Conservation (phyloP, 2,888 invertebrate species). For the Erebia ligea region DNA sequence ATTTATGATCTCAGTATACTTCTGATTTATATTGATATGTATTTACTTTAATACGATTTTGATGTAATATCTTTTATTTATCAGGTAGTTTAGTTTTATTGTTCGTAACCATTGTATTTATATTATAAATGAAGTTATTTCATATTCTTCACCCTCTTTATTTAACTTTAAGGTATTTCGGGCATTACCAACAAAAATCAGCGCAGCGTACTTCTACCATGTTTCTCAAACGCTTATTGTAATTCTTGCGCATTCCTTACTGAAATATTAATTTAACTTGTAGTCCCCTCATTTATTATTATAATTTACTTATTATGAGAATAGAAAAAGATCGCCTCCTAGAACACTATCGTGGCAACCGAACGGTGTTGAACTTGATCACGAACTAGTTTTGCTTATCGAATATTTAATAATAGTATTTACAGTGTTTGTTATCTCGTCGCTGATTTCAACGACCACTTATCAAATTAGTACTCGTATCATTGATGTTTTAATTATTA, state of each 20-base stretch:
- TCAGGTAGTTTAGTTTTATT: background rate
- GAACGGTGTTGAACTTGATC: slow-evolving; percentile 14
- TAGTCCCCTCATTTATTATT: background rate
- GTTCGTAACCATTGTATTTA: background rate
- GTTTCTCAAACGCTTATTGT: background rate
- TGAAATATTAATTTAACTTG: background rate
- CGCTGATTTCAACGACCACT: slow-evolving; percentile 23
- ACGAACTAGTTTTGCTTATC: slow-evolving; percentile 3
- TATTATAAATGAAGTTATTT: background rate
- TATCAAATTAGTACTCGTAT: slow-evolving; percentile 22
- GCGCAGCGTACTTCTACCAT: background rate
- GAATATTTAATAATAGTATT: slow-evolving; percentile 17
- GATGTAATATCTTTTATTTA: background rate
- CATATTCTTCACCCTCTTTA: background rate
- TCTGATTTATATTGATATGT: slow-evolving; percentile 25
- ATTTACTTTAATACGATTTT: background rate
- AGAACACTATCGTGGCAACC: background rate
- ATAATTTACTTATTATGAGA: background rate
- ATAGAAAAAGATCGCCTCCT: background rate
- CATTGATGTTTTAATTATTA: slow-evolving; percentile 33
- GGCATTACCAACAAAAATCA: background rate
- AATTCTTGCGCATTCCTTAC: background rate
- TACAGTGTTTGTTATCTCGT: slow-evolving; percentile 19
- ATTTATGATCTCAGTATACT: slow-evolving; percentile 35
- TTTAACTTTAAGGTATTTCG: background rate